Evolutionary conservation across 2,113 vertebrate species (phyloP).

Genomic region (Nasalis larvatus): DNA sequence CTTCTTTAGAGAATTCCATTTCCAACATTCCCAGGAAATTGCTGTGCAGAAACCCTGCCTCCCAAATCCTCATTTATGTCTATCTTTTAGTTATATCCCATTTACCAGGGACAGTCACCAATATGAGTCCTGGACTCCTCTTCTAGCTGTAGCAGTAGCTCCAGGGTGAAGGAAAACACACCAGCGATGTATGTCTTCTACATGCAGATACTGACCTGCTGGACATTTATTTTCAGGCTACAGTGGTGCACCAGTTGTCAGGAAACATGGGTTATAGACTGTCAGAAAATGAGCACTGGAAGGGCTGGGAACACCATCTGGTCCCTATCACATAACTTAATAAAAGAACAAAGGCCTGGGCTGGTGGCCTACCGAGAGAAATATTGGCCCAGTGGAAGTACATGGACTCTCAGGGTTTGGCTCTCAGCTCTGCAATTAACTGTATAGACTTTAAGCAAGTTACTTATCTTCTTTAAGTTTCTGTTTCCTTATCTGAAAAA

Average conservation of each 20-base stretch:
- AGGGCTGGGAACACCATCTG: background rate
- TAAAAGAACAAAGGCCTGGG: background rate
- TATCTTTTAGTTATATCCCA: background rate
- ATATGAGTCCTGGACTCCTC: background rate
- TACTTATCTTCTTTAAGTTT: background rate
- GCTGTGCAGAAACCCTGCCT: background rate
- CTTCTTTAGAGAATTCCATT: background rate
- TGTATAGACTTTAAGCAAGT: background rate
- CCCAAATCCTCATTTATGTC: background rate
- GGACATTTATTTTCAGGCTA: background rate
- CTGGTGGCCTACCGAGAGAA: background rate
- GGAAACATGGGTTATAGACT: background rate
- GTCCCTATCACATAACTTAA: background rate
- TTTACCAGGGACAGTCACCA: too few relatives aligned
- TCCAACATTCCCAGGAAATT: background rate
- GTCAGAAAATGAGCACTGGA: background rate
- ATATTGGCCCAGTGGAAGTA: background rate
- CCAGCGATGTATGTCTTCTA: background rate
- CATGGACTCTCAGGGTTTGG: background rate
- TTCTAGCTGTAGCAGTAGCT: too few relatives aligned
- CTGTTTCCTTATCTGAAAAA: background rate
- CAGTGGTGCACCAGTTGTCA: background rate
- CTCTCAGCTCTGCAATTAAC: background rate
- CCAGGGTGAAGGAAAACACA: background rate
- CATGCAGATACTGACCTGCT: background rate